Evolutionary conservation across 2,888 invertebrate genomes (phyloP), one percentile per base, ranked within the genome.

Genomic region (Orthosia cruda): DNA sequence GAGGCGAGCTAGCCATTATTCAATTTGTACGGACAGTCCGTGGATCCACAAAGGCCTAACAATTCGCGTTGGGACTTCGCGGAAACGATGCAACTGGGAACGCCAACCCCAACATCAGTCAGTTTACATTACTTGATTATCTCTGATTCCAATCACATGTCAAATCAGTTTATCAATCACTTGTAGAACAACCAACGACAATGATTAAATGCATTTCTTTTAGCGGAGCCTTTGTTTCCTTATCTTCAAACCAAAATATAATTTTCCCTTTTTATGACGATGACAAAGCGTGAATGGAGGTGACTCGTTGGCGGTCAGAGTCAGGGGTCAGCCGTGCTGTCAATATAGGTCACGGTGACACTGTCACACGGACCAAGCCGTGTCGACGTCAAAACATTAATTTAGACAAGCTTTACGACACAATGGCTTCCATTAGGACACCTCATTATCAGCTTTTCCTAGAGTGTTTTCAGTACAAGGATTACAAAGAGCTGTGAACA

Each of bases 1-100:
- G 91, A 90, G 92, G 91, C 92, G 91, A 91, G 91, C 91, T 91
- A 81, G 93, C 91, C 92, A 94, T 96, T 95, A 96, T 95, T 96
- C 95, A 95, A 96, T 96, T 95, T 95, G 90, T 90, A 87, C 88
- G 88, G 91, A 89, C 91, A 77, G 74, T 81, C 87, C 86, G 91
- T 89, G 87, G 86, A 87, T 88, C 90, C 88, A 91, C 91, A 92
- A 93, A 93, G 91, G 90, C 87, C 87, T 86, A 82, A 86, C 85
- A 89, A 90, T 90, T 87, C 88, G 85, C 76, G 73, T 63, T 75
- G 71, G 72, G 80, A 74, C 45, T 64, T 23, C n/a, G 47, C 64
- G 9, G 57, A 23, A 52, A 61, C 57, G 65, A 57, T 71, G 50
- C 75, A 71, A 69, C 59, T 55, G 68, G 40, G 2, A 59, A 45